Evolutionary conservation across 64 coral and sea anemone genomes (phyloP), one percentile per base, ranked within the genome.

Genomic region (Porites lutea): DNA sequence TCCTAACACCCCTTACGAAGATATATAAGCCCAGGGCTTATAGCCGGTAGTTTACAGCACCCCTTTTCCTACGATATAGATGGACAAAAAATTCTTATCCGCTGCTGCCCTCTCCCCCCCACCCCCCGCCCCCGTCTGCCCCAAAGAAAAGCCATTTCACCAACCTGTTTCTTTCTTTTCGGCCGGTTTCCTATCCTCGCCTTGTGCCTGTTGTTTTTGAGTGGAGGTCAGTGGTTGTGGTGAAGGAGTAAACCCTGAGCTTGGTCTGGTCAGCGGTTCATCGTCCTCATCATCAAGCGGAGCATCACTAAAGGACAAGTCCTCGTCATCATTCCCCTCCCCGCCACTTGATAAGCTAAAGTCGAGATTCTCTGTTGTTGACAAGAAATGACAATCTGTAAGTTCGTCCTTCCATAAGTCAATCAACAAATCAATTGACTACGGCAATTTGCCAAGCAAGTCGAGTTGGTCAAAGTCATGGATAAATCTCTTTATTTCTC

Each of bases 171-270:
- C 15, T 89, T 27, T 65, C 59, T 8, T 51, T 51, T 46, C 58
- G 21, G 21, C 15, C 45, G 77, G 47, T 72, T 82, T 54, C 52
- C 45, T 51, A 71, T 74, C 86, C 27, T 75, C 47, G 2, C 7
- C 9, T 10, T 19, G 47, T 66, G 13, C 69, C 69, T 64, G 57
- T 2, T 78, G 87, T 89, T 94, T 94, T 55, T 84, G 88, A 7
- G 68, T 82, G 44, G 87, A 80, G 16, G 92, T 74, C 71, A 94
- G 65, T 21, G 92, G 87, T 76, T 79, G 88, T 2, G 92, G 88
- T 14, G 88, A 77, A 20, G 89, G 89, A 6, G 65, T 23, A 15
- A 88, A 82, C 3, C 86, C 81, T 10, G 81, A 86, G 60, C 67
- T 80, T 0, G 49, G 72, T 22, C 79, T 72, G 51, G 87, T 52